Evolutionary conservation across 2,797 vertebrate genomes (phyloP), one percentile per base, ranked within the genome.

Genomic region (Aotus griseimembra): DNA sequence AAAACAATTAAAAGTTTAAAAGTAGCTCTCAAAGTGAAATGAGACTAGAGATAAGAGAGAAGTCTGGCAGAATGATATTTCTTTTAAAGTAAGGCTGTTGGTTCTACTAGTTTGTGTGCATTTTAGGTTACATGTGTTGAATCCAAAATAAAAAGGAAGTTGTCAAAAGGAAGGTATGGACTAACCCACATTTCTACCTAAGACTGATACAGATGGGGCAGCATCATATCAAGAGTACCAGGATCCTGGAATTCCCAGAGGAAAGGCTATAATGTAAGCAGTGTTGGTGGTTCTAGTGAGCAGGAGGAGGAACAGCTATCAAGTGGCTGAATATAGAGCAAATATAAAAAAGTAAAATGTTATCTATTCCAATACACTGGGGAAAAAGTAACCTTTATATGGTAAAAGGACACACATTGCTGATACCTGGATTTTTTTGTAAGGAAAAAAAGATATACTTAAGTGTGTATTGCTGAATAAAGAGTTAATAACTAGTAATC

Each of bases 161-260:
- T 61, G 26, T 11, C 10, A 12, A 58, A 79, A 41, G 46, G 30
- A n/a, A 76, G 7, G 4, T 15, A 1, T 55, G 50, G n/a, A 19
- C 30, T 83, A 26, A 20, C 28, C 4, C 20, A 50, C 4, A 50
- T 7, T 58, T 57, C 22, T 9, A 15, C n/a, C 7, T 48, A 28
- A 36, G n/a, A 19, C 2, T n/a, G 4, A 33, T 1, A 7, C 13
- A 75, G 5, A 11, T 72, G 3, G 14, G 20, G 0, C 4, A n/a
- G 9, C 36, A 48, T 86, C 2, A 14, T 28, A 13, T 3, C 7
- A 30, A 19, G 7, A 48, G 4, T 33, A 24, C 1, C 26, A 14
- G 30, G 36, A 61, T 44, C 3, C 19, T 50, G 28, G 6, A 83
- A 55, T 30, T 48, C 4, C 19, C 33, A 41, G 5, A 44, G 41